phyloP scores from a whole-genome alignment of 2,113 vertebrate species.

The Arenaria interpres region DNA sequence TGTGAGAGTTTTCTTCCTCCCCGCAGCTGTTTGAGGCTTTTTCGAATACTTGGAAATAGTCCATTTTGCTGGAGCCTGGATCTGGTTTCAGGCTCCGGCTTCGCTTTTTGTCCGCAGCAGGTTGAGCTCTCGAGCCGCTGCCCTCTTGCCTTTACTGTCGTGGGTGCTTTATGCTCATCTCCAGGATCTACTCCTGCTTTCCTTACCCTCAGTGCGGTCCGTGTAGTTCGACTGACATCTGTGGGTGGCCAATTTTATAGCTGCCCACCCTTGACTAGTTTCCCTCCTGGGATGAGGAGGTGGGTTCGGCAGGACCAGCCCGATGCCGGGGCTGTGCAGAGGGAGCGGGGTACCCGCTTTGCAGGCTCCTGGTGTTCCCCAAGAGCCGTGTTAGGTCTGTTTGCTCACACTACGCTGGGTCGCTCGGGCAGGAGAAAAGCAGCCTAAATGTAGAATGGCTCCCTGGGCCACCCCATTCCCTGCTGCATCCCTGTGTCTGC shows the following conservation, averaged over 20 bases:
- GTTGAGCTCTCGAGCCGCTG: background rate
- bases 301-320: background rate
- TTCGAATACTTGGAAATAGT: slow-evolving; percentile 63
- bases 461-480: slow-evolving; percentile 42
- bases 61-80: slow-evolving; percentile 48
- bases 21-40: slow-evolving; percentile 69
- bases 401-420: background rate
- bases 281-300: background rate
- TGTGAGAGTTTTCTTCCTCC: background rate
- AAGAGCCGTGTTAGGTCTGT: accelerated
- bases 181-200: background rate
- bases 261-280: background rate
- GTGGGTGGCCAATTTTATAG: background rate
- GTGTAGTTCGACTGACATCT: background rate
- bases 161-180: background rate
- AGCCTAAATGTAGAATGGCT: background rate
- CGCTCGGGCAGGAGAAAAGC: background rate
- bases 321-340: accelerated
- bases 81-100: slow-evolving; percentile 62
- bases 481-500: slow-evolving; percentile 67
- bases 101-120: background rate
- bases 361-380: too few species aligned
- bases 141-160: background rate
- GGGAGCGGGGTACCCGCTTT: background rate
- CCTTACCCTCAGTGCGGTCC: accelerated